Base-by-base conservation (phyloP, 2,888 invertebrate genomes). In the Dicycla oo region DNA sequence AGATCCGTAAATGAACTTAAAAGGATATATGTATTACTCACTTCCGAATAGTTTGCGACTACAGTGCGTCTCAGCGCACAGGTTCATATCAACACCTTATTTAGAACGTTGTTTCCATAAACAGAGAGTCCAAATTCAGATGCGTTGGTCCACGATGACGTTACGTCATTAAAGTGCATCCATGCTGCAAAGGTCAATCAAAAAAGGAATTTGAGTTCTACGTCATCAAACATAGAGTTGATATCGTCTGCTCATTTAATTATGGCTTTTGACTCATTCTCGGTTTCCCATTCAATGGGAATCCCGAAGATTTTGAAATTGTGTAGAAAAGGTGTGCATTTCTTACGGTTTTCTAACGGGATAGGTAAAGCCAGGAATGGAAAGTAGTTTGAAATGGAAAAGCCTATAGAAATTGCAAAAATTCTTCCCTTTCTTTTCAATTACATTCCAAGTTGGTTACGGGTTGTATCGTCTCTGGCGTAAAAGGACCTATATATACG, bases 1-100 rank as follows among this genome's bases (percentile, higher is more conserved):
- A 45, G 3, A 61, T 54, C 47, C 49, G 54, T 38, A 23, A 49
- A 38, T 8, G 6, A 43, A 13, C 20, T 38, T 15, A 34, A 8
- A 62, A 67, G 34, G 20, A 53, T 64, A 56, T 51, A 73, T 40
- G 49, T 43, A 47, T 85, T 81, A 83, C 61, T 83, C 75, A 83
- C 73, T 83, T 85, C 85, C 85, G 78, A 84, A 82, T 78, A 40
- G 54, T 61, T 80, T 85, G 73, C 69, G 45, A 30, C 45, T 62
- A 23, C 26, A 40, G 20, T 64, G 64, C 38, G 68, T 49, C 62
- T 69, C 47, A 57, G 13, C n/a, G 26, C 10, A 62, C 45, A 26
- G 49, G 43, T 43, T n/a, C 47, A 18, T 15, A 11, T 15, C 11
- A 15, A 11, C 38, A 66, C 45, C 65, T 5, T 15, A 85, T 38